These are phyloP conservation scores for Cantharis rufa DNA, from an alignment of 2,888 invertebrate species.

Conservation along the genomic window DNA sequence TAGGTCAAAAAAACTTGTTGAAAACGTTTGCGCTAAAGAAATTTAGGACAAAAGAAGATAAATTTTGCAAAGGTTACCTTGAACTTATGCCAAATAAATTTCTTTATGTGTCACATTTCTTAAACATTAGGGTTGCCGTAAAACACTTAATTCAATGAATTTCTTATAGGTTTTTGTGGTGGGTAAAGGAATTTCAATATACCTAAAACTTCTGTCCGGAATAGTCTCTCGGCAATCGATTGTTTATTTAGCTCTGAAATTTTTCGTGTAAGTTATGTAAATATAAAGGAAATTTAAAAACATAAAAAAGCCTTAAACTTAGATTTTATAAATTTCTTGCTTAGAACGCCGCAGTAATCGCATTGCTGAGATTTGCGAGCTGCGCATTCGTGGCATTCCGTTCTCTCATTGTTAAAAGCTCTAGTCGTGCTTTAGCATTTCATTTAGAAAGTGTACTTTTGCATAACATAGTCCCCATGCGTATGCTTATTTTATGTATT, in stretches of 20 bases:
- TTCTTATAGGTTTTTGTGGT: background rate
- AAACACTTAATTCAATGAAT: background rate
- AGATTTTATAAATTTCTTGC: slow-evolving; percentile 18
- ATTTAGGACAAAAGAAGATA: background rate
- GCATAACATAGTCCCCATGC: slow-evolving; percentile 26
- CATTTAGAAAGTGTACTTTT: slow-evolving; percentile 27
- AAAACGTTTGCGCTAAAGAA: background rate
- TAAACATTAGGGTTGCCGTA: background rate
- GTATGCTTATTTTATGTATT: slow-evolving; percentile 17
- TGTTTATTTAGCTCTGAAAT: background rate
- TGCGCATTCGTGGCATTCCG: slow-evolving; percentile 34
- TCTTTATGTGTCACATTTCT: background rate
- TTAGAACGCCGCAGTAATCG: slow-evolving; percentile 33
- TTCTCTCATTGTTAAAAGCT: slow-evolving; percentile 26
- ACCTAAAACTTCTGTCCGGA: background rate
- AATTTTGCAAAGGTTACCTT: background rate
- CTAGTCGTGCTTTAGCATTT: slow-evolving; percentile 26
- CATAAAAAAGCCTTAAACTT: background rate
- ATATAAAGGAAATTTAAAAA: background rate
- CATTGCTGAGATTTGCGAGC: slow-evolving; percentile 36
- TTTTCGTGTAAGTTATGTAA: background rate
- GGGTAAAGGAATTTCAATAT: background rate
- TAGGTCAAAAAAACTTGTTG: background rate
- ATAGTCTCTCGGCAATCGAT: background rate
- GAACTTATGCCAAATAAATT: background rate